phyloP scores from a whole-genome alignment of 2,888 invertebrate genomes.

The Tetranychus piercei region DNA sequence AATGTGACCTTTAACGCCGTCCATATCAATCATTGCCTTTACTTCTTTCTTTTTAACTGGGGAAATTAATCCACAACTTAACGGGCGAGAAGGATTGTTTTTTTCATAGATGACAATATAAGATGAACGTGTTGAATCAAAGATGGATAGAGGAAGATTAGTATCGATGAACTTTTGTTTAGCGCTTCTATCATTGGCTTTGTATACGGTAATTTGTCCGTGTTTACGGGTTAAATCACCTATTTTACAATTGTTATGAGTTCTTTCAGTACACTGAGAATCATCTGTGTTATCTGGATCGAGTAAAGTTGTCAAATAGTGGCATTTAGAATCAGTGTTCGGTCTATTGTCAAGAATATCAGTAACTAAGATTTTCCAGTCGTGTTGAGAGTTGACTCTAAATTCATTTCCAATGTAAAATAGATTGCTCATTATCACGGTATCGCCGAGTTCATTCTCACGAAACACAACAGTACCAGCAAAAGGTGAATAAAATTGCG shows the following conservation, averaged over 20 bases:
- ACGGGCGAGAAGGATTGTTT: conserved; percentile 38
- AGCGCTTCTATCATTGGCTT: conserved; percentile 27
- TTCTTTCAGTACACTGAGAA: conserved; percentile 34
- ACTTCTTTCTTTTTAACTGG: conserved; percentile 28
- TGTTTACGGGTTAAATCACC: conserved; percentile 60
- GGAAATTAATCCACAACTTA: conserved; percentile 60
- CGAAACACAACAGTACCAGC: conserved; percentile 28
- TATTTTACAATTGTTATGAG: conserved; percentile 31
- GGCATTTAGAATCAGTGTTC: conserved; percentile 47
- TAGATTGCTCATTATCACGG: conserved; percentile 56
- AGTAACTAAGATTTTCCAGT: conserved; percentile 73
- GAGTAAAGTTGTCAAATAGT: conserved; percentile 62
- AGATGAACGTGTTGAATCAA: conserved; percentile 40
- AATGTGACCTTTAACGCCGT: conserved; percentile 60
- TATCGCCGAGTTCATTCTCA: conserved; percentile 38
- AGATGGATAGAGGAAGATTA: conserved; percentile 43
- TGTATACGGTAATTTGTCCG: conserved; percentile 42
- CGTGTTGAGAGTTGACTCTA: conserved; percentile 43
- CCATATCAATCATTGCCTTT: conserved; percentile 30
- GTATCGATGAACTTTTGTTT: conserved; percentile 46
- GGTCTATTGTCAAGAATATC: conserved; percentile 54
- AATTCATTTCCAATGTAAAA: conserved; percentile 39
- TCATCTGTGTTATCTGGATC: conserved; percentile 51
- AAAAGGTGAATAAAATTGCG: conserved; percentile 27
- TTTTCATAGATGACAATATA: conserved; percentile 64